Conservation (phyloP, 2,113 vertebrate genomes). For the Lophura nycthemera region DNA sequence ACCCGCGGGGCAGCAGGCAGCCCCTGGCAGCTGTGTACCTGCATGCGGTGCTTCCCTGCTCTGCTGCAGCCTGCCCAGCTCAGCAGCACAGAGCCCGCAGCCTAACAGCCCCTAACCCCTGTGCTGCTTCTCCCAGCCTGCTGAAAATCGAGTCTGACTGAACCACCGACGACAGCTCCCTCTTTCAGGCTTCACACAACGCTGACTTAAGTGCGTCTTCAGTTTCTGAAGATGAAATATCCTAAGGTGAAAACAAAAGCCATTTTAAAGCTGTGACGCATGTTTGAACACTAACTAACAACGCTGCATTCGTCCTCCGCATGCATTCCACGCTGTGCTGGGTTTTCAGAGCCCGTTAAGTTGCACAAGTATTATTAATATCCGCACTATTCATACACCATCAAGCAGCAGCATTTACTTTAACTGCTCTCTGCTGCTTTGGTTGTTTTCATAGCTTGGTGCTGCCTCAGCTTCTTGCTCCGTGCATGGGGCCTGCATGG, state of each 20-base stretch:
- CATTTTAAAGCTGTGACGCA: rapidly evolving
- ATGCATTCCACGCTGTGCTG: rapidly evolving
- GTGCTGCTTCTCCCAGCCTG: not conserved
- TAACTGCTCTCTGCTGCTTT: not conserved
- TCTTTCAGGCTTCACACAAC: not conserved
- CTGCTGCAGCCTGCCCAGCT: not conserved
- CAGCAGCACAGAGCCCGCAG: rapidly evolving
- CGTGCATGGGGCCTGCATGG: rapidly evolving
- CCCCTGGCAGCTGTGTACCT: rapidly evolving
- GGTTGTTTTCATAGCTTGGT: rapidly evolving
- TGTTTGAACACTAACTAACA: not conserved
- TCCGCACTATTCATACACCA: rapidly evolving
- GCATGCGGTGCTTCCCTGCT: rapidly evolving
- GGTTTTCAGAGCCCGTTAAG: rapidly evolving
- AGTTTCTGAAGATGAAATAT: not conserved
- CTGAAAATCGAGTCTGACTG: not conserved
- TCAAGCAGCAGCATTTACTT: not conserved
- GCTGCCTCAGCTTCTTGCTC: not conserved
- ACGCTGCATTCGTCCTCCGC: rapidly evolving
- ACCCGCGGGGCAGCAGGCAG: not conserved
- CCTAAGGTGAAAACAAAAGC: not conserved
- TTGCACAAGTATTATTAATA: not conserved
- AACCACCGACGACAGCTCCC: not conserved
- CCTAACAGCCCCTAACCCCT: not conserved
- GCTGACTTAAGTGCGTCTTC: not conserved